These are phyloP conservation scores for Heliocidaris tuberculata DNA, from an alignment of 35 echinoderm and acorn worm species.

Conservation along the genomic window DNA sequence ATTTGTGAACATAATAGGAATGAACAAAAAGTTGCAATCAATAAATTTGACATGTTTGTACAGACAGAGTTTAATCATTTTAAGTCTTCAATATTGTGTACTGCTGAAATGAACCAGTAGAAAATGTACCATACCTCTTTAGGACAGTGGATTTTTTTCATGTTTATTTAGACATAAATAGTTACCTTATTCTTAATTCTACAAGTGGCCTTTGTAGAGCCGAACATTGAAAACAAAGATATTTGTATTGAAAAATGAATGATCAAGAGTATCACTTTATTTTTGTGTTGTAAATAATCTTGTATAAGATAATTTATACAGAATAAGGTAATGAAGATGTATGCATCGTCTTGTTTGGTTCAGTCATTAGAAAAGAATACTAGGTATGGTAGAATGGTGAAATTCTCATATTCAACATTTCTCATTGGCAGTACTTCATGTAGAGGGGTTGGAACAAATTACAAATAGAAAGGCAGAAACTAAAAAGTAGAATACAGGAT, in stretches of 20 bases:
- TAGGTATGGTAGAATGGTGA: not conserved
- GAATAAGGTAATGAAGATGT: not conserved
- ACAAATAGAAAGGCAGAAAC: not conserved
- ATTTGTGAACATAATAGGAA: not conserved
- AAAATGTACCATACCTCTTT: not conserved
- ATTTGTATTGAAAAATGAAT: not conserved
- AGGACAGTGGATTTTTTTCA: not conserved
- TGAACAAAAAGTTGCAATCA: not conserved
- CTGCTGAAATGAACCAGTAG: not conserved
- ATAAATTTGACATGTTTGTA: not conserved
- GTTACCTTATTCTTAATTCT: not conserved
- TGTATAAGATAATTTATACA: not conserved
- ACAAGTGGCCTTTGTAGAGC: not conserved
- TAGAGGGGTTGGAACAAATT: not conserved
- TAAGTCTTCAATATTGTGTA: not conserved
- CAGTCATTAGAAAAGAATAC: not conserved
- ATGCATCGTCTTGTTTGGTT: not conserved
- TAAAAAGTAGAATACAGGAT: not conserved
- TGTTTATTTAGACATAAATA: not conserved
- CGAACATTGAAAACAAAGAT: not conserved
- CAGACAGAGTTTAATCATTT: not conserved
- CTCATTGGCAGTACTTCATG: not conserved
- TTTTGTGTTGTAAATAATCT: slow-evolving; percentile 2
- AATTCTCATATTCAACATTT: not conserved
- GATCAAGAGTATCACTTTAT: not conserved